Evolutionary conservation across 2,113 vertebrate species (phyloP).

Genomic region (Peromyscus californicus): DNA sequence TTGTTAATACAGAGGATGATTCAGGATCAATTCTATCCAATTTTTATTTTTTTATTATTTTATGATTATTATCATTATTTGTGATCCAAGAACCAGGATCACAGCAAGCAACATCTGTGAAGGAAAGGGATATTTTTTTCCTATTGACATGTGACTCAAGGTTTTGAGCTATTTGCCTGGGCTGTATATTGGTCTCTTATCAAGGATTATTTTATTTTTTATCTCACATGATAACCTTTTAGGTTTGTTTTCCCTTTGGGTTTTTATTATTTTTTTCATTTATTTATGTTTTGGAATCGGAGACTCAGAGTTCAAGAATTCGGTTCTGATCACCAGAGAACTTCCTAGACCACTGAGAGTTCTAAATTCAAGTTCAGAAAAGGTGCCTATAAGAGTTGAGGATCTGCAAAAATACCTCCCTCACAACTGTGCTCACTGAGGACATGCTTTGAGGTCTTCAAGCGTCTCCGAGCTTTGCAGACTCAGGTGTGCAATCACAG

Average conservation of each 20-base stretch:
- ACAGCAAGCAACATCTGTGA: background rate
- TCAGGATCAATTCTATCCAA: background rate
- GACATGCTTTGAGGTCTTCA: background rate
- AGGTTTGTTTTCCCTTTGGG: background rate
- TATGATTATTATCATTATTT: background rate
- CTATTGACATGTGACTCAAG: background rate
- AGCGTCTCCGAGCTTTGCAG: background rate
- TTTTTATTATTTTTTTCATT: background rate
- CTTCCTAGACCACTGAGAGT: background rate
- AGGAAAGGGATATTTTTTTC: background rate
- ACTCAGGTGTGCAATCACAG: background rate
- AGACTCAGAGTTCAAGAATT: background rate
- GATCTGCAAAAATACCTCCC: background rate
- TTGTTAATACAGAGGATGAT: background rate
- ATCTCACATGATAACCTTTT: background rate
- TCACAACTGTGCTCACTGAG: background rate
- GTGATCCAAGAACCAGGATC: background rate
- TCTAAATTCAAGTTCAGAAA: background rate
- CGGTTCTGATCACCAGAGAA: background rate
- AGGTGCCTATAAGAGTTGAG: background rate
- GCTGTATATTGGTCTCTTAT: background rate
- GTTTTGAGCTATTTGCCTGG: background rate
- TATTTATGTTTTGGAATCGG: background rate
- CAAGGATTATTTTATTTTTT: conserved; percentile 32
- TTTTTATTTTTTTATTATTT: too few species aligned